These are phyloP conservation scores for Dusona sp. DNA, from an alignment of 2,888 invertebrate genomes.

Conservation along the genomic window DNA sequence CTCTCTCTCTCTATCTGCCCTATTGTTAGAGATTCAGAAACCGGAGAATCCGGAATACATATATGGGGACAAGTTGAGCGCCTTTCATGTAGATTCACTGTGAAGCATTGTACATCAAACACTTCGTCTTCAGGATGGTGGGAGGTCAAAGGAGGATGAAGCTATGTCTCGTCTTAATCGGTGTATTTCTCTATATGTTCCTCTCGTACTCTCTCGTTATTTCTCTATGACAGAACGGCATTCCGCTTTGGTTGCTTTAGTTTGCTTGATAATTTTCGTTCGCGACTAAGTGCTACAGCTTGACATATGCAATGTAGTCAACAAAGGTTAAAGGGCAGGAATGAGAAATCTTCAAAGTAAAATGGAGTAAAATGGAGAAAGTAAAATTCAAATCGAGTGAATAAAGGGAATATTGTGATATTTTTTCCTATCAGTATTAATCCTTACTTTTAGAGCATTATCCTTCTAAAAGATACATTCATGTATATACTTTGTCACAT, in stretches of 20 bases:
- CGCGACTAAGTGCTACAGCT: background rate
- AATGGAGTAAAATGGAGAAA: background rate
- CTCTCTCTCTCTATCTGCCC: conserved; percentile 10
- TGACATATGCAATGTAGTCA: background rate
- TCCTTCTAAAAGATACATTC: background rate
- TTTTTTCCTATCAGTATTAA: background rate
- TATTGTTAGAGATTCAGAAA: conserved; percentile 53
- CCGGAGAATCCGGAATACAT: conserved; percentile 26
- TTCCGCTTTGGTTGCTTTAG: background rate
- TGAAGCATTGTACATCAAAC: conserved; percentile 78
- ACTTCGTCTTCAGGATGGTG: conserved; percentile 75
- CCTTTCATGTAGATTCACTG: conserved; percentile 75
- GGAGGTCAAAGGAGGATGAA: conserved; percentile 16
- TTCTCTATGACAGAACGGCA: conserved; percentile 3
- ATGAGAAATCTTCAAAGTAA: background rate
- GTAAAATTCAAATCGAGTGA: background rate
- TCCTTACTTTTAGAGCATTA: background rate
- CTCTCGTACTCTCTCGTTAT: conserved; percentile 9
- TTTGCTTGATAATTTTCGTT: background rate
- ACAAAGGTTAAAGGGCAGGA: background rate
- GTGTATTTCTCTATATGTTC: conserved; percentile 33
- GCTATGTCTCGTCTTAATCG: conserved; percentile 29
- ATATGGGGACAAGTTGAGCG: conserved; percentile 48
- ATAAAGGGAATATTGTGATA: background rate
- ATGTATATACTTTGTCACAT: background rate